Evolutionary conservation across 2,113 vertebrate species (phyloP).

Genomic region (Maccullochella peelii): DNA sequence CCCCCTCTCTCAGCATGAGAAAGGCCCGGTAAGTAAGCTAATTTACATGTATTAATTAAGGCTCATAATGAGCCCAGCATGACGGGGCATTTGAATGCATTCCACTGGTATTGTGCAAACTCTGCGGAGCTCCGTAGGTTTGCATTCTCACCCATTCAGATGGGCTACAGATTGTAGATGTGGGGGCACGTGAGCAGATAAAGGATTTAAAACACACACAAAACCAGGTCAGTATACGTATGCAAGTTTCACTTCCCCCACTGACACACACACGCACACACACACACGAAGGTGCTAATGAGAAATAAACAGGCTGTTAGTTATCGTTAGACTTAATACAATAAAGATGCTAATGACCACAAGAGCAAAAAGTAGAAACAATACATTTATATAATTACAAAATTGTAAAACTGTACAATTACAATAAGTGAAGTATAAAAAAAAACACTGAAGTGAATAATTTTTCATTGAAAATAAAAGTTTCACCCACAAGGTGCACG

Average conservation of each 20-base stretch:
- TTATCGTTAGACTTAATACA: conserved; percentile 33
- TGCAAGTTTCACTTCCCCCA: conserved; percentile 24
- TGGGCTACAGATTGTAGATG: conserved; percentile 55
- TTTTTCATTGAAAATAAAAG: conserved; percentile 92
- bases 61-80: conserved; percentile 82
- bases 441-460: conserved; percentile 70
- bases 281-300: conserved; percentile 63
- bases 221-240: conserved; percentile 46
- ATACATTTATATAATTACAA: conserved; percentile 68
- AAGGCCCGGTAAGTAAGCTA: conserved; percentile 74
- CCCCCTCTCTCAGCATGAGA: conserved; percentile 70
- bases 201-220: conserved; percentile 68
- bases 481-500: conserved; percentile 85
- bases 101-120: conserved; percentile 82
- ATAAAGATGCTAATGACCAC: conserved; percentile 54
- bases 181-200: conserved; percentile 60
- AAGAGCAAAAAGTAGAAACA: conserved; percentile 55
- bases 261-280: conserved; percentile 19
- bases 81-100: conserved; percentile 81
- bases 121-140: conserved; percentile 67
- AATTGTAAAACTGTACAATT: conserved; percentile 68
- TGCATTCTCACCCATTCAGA: conserved; percentile 61
- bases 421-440: conserved; percentile 65
- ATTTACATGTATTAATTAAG: conserved; percentile 88
- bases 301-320: conserved; percentile 61